Percentiles rank a stretch among this genome's conserved stretches.
phyloP scores from a whole-genome alignment of 92 coral and sea anemone genomes.

The Bergia sp. region DNA sequence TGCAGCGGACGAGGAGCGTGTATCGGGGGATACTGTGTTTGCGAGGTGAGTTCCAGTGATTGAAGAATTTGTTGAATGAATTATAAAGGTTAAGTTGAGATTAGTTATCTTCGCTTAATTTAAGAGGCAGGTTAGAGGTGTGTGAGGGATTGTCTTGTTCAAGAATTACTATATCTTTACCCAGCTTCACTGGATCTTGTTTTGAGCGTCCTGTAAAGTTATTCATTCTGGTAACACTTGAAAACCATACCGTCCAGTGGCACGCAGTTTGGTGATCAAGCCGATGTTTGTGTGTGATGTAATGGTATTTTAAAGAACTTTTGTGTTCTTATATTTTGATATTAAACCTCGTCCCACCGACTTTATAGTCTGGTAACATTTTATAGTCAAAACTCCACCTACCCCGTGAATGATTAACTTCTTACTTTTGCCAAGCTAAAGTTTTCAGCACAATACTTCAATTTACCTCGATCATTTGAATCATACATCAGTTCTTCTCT shows the following conservation, averaged over 20 bases:
- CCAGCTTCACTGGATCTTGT: not conserved
- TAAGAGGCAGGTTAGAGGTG: conserved; percentile 2
- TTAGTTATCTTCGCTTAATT: not conserved
- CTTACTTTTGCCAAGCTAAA: too few species aligned
- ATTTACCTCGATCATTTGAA: too few species aligned
- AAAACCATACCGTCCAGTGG: too few species aligned
- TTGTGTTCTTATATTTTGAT: too few species aligned
- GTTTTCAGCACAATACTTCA: too few species aligned
- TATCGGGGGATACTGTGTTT: conserved; percentile 75
- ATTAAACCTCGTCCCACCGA: not conserved
- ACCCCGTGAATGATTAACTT: not conserved
- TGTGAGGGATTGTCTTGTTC: not conserved
- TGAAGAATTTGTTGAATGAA: not conserved
- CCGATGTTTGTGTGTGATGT: not conserved
- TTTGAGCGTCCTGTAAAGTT: not conserved
- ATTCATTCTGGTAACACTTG: too few species aligned
- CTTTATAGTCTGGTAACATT: not conserved
- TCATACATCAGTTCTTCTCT: too few species aligned
- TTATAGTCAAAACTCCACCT: not conserved
- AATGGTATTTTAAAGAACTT: not conserved
- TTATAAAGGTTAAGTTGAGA: too few species aligned
- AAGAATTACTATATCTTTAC: not conserved
- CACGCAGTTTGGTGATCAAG: not conserved
- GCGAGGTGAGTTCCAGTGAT: conserved; percentile 68
- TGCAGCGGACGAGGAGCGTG: conserved; percentile 78